phyloP scores from a whole-genome alignment of 2,113 vertebrate genomes.

The Ailuropoda melanoleuca region DNA sequence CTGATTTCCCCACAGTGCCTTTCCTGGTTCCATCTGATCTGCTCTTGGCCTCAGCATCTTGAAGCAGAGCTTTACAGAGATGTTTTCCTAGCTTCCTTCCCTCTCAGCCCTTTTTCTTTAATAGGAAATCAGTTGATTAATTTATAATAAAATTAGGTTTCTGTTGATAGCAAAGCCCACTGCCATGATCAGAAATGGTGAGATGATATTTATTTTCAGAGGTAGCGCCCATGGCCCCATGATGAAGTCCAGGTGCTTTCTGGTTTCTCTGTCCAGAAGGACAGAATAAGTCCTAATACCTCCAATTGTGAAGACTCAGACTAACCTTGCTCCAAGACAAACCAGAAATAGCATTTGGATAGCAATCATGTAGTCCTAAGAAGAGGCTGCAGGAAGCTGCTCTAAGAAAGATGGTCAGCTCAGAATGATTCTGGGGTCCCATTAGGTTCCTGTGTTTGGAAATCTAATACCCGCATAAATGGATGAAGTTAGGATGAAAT shows the following conservation, averaged over 20 bases:
- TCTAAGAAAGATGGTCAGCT: neutral
- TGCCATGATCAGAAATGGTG: neutral
- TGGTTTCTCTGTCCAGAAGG: neutral
- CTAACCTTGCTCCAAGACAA: neutral
- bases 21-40: neutral
- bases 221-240: neutral
- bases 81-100: neutral
- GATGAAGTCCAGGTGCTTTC: neutral
- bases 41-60: neutral
- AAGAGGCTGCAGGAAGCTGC: neutral
- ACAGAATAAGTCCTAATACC: neutral
- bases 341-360: neutral
- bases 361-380: neutral
- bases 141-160: neutral
- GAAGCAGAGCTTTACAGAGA: neutral
- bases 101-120: neutral
- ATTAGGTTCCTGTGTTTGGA: neutral
- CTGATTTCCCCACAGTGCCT: neutral
- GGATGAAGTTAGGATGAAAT: neutral
- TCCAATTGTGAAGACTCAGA: neutral
- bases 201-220: slow-evolving; percentile 24
- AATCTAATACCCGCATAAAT: neutral
- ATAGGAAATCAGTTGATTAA: neutral
- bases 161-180: neutral
- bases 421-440: neutral